Percentiles rank a stretch among this genome's conserved stretches.
These are phyloP conservation scores for Ichneumoninae sp. DNA, from an alignment of 2,888 invertebrate species.

Conservation along the genomic window DNA sequence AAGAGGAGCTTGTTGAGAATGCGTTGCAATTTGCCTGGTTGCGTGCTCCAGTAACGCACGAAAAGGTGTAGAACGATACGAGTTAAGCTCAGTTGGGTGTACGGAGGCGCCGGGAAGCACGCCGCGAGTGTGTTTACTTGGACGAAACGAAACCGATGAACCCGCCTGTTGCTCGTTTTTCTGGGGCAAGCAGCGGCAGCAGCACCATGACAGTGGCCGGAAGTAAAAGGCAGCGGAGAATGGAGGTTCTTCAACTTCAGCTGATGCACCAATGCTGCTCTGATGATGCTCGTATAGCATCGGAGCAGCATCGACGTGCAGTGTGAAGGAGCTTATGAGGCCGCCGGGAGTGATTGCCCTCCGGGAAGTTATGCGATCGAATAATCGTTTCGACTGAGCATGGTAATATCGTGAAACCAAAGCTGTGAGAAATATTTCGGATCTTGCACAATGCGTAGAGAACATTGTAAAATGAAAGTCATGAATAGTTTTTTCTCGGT, in stretches of 20 bases:
- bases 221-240: constrained; percentile 58
- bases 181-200: constrained; percentile 55
- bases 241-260: constrained; percentile 59
- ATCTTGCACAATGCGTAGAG: neutral
- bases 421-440: constrained; percentile 3
- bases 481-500: no score
- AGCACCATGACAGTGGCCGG: constrained; percentile 45
- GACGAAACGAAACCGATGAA: constrained; percentile 66
- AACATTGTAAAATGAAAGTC: neutral
- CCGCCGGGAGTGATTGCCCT: constrained; percentile 24
- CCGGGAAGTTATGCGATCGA: constrained; percentile 46
- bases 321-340: constrained; percentile 13
- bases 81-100: constrained; percentile 44
- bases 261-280: constrained; percentile 36
- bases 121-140: constrained; percentile 53
- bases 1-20: constrained; percentile 8
- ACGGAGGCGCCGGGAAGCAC: neutral
- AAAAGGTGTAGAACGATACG: constrained; percentile 23
- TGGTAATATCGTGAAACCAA: constrained; percentile 24
- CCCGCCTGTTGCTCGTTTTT: constrained; percentile 59
- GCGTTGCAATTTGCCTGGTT: constrained; percentile 30
- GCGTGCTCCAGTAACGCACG: constrained; percentile 62
- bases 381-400: constrained; percentile 46
- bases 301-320: neutral
- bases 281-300: neutral